Evolutionary conservation across 2,113 vertebrate genomes (phyloP), one percentile per base, ranked within the genome.

Genomic region (Pogonocichla stellata): DNA sequence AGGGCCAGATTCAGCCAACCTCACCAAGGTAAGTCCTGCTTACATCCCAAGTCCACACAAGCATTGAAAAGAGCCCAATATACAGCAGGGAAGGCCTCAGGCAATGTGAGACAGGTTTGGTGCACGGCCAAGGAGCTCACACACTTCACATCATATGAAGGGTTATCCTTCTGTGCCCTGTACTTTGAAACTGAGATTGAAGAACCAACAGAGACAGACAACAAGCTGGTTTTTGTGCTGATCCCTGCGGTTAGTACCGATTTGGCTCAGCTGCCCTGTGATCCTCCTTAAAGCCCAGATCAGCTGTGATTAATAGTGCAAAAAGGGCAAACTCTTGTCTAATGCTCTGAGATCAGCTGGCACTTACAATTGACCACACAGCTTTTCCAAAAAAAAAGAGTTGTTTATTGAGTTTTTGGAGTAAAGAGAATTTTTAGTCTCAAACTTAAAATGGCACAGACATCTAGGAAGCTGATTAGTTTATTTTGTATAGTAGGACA

Each of bases 321-420:
- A 83, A 86, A 60, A 60, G 34, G 11, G 5, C 6, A 43, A 81
- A 74, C n/a, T 62, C 19, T 4, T 51, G 20, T 10, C 64, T 5
- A 45, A 40, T 53, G 22, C 2, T 58, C 67, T 90, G 60, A 78
- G 51, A 17, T 56, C 16, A 65, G 8, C 14, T 93, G n/a, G 6
- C 20, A 19, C 22, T 88, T 66, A 70, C 1, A 43, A 17, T 0
- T 70, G 61, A 26, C 20, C 45, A 51, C 22, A 9, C 0, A 1
- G 11, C 3, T 60, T n/a, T 34, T 77, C 36, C 36, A 82, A 83
- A 62, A 42, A 42, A 40, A 82, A 83, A 33, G 50, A 40, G 13
- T 54, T 9, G 0, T 0, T 0, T 5, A 73, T 71, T 71, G 22
- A 79, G 29, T 28, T 40, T 26, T 56, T 15, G 3, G 7, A 58